Evolutionary conservation across 2,797 vertebrate genomes (phyloP).

Genomic region (Onychomys leucogaster): DNA sequence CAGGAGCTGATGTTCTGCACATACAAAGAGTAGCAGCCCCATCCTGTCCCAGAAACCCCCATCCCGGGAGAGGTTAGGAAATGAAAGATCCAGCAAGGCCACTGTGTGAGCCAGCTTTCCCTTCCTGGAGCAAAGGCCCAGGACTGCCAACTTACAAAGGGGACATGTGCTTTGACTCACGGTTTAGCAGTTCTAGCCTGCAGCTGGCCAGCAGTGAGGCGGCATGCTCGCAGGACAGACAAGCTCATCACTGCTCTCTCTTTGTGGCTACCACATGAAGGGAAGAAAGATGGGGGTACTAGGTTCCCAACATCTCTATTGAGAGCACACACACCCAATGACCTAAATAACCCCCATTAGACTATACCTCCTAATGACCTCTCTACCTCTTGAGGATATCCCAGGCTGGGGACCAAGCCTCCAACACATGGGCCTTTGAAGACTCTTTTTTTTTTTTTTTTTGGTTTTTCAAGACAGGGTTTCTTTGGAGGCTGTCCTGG

Average conservation of each 20-base stretch:
- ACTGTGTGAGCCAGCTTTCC: no score
- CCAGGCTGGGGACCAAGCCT: neutral
- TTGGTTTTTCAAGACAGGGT: no score
- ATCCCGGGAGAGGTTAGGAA: neutral
- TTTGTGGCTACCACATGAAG: neutral
- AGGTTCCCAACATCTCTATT: neutral
- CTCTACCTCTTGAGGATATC: no score
- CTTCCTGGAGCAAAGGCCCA: neutral
- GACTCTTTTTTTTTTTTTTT: no score
- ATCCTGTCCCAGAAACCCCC: neutral
- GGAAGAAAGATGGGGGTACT: neutral
- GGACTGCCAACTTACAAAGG: neutral
- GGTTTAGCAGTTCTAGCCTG: neutral
- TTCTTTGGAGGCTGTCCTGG: no score
- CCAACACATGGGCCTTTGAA: neutral
- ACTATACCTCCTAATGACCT: neutral
- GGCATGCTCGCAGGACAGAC: neutral
- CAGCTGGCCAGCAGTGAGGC: neutral
- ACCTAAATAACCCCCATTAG: neutral
- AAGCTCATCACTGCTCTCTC: no score
- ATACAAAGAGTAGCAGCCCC: neutral
- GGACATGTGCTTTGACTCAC: neutral
- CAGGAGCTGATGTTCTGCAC: neutral
- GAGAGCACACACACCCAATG: neutral
- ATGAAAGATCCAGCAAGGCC: neutral